These are phyloP conservation scores for Tamandua tetradactyla DNA, from an alignment of 2,797 vertebrate species.

Conservation along the genomic window DNA sequence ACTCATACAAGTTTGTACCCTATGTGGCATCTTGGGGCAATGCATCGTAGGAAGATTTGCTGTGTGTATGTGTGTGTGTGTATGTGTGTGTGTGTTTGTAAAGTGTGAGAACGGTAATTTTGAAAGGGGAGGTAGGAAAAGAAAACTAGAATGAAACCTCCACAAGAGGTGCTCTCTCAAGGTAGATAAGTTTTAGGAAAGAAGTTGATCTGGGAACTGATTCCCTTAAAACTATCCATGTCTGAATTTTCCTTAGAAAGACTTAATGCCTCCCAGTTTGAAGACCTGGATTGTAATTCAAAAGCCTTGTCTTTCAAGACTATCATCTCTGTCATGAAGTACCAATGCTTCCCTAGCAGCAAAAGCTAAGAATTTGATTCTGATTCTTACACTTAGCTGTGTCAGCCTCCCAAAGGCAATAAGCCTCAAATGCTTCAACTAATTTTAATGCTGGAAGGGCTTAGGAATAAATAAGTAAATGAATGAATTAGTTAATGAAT, in stretches of 20 bases:
- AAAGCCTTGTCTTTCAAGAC: background rate
- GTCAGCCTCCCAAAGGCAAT: background rate
- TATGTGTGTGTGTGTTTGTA: no score
- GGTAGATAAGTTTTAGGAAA: background rate
- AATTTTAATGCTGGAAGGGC: background rate
- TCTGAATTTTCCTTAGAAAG: background rate
- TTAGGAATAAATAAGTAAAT: background rate
- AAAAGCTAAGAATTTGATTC: background rate
- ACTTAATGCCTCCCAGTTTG: background rate
- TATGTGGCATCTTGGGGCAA: background rate
- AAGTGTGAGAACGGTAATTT: background rate
- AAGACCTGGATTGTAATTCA: background rate
- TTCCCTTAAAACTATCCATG: background rate
- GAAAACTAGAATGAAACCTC: conserved; percentile 5
- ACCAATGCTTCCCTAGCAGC: background rate
- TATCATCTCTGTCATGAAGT: background rate
- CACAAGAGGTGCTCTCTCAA: background rate
- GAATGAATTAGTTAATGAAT: no score
- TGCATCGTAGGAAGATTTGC: background rate
- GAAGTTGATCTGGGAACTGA: background rate
- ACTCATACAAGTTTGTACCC: background rate
- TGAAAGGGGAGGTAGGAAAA: background rate
- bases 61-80: no score
- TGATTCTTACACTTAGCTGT: background rate
- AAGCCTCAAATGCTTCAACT: background rate